Base-by-base conservation (phyloP, 2,888 invertebrate species). In the Eurois occulta region DNA sequence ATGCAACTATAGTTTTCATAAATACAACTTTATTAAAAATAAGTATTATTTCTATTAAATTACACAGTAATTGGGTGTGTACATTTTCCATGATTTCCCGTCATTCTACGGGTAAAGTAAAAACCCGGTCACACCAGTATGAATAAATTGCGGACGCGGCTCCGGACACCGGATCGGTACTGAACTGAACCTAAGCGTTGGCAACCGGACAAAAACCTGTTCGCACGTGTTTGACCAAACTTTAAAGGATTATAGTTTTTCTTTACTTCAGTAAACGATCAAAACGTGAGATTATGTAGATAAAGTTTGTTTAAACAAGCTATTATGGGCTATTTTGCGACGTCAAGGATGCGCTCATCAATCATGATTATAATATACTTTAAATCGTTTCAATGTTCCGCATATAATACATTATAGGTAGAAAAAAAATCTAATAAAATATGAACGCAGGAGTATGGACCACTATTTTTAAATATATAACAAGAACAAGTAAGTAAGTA, bases 331-430 rank as follows among this genome's bases (percentile, higher is more conserved):
- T 72, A 84, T 83, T 66, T 80, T 41, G 28, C 55, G 55, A 80
- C 35, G 43, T 55, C 68, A 76, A 85, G 65, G 83, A 78, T 83
- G 58, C 8, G 35, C 58, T 70, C 72, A 83, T 85, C 78, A 83
- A 85, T 85, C 74, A 76, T 62, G 77, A 85, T 77, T 75, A 79
- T 67, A 71, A 41, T 55, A 58, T 66, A 69, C 46, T 77, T 77
- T 35, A 71, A 74, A 72, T 32, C 16, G 58, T 71, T 60, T 28
- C 52, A 46, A n/a, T 60, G 35, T 70, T 79, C 52, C 41, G 65
- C 52, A 74, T 68, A 66, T 66, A 46, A 52, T 24, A 16, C 8
- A 66, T 28, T 21, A 21, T 18, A 43, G 21, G 24, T 18, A 46
- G 10, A 52, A 38, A 60, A 60, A 62, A 48, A 32, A 72, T 7